Evolutionary conservation across 2,797 vertebrate species (phyloP).

Genomic region (Danio tinwini): DNA sequence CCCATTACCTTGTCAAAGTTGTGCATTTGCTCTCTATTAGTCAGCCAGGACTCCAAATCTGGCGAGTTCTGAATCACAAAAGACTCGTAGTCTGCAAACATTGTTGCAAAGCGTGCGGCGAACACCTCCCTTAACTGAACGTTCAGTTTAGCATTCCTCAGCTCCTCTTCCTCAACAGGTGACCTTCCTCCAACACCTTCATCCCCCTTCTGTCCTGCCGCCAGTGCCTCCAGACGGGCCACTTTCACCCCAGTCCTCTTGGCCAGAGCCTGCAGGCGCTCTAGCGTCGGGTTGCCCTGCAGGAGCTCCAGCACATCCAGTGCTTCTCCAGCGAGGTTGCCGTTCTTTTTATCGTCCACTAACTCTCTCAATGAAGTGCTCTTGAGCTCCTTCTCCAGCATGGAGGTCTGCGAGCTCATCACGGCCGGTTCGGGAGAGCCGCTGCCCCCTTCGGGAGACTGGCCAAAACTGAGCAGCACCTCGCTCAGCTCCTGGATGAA

Average conservation of each 20-base stretch:
- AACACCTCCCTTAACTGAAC: slow-evolving; percentile 96
- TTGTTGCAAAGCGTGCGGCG: slow-evolving; percentile 89
- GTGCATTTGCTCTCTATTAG: slow-evolving; percentile 92
- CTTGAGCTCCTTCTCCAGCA: slow-evolving; percentile 73
- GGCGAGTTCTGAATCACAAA: slow-evolving; percentile 93
- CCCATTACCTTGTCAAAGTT: slow-evolving; percentile 96
- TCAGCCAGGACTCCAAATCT: slow-evolving; percentile 95
- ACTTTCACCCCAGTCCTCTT: slow-evolving; percentile 85
- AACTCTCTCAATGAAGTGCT: slow-evolving; percentile 88
- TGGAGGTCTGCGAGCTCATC: slow-evolving; percentile 69
- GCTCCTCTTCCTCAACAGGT: slow-evolving; percentile 82
- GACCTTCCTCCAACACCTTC: slow-evolving; percentile 60
- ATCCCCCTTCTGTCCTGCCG: slow-evolving; percentile 55
- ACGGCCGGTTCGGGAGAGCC: slow-evolving; percentile 70
- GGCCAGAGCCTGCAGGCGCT: slow-evolving; percentile 87
- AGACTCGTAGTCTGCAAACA: slow-evolving; percentile 94
- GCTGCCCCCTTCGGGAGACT: slow-evolving; percentile 81
- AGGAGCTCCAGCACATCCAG: slow-evolving; percentile 90
- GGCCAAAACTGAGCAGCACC: slow-evolving; percentile 87
- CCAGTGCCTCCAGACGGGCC: slow-evolving; percentile 81
- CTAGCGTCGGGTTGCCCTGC: slow-evolving; percentile 89
- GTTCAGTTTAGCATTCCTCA: slow-evolving; percentile 88
- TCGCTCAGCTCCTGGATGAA: slow-evolving; percentile 94
- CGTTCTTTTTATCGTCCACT: slow-evolving; percentile 92
- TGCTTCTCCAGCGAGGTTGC: slow-evolving; percentile 86